phyloP scores from a whole-genome alignment of 2,888 invertebrate genomes.

The Ypsolopha scabrella region DNA sequence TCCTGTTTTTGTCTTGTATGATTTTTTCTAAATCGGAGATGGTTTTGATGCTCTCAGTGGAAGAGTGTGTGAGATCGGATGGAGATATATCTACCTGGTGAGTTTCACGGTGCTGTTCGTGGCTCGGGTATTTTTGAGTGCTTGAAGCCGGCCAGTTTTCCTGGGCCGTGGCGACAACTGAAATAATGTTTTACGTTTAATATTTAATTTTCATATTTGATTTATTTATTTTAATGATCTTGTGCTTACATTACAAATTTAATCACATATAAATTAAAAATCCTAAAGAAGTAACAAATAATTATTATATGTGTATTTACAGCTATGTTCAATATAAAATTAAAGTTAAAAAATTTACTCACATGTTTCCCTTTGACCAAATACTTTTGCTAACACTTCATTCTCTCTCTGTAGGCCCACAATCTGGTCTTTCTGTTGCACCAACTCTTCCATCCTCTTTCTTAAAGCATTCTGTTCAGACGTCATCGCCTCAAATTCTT shows the following conservation, averaged over 20 bases:
- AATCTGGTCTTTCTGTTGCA: slow-evolving; percentile 19
- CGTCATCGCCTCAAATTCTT: slow-evolving; percentile 20
- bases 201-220: slow-evolving; percentile 4
- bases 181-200: slow-evolving; percentile 13
- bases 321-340: neutral
- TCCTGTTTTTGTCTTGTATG: slow-evolving; percentile 50
- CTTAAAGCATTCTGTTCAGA: slow-evolving; percentile 19
- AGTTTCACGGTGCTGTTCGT: slow-evolving; percentile 25
- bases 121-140: slow-evolving; percentile 24
- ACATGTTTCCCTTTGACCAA: slow-evolving; percentile 41
- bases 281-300: too few relatives aligned
- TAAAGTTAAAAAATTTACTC: slow-evolving; percentile 18
- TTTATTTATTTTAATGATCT: neutral
- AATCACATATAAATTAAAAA: too few relatives aligned
- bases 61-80: slow-evolving; percentile 45
- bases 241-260: neutral
- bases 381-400: slow-evolving; percentile 31
- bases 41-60: slow-evolving; percentile 48
- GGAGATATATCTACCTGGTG: slow-evolving; percentile 53
- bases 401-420: slow-evolving; percentile 35
- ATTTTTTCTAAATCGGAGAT: slow-evolving; percentile 57
- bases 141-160: slow-evolving; percentile 22
- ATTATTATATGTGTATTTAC: neutral
- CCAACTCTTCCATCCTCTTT: slow-evolving; percentile 19
- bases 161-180: slow-evolving; percentile 33